Evolutionary conservation across 2,113 vertebrate genomes (phyloP).

Genomic region (Atrichornis clamosus): DNA sequence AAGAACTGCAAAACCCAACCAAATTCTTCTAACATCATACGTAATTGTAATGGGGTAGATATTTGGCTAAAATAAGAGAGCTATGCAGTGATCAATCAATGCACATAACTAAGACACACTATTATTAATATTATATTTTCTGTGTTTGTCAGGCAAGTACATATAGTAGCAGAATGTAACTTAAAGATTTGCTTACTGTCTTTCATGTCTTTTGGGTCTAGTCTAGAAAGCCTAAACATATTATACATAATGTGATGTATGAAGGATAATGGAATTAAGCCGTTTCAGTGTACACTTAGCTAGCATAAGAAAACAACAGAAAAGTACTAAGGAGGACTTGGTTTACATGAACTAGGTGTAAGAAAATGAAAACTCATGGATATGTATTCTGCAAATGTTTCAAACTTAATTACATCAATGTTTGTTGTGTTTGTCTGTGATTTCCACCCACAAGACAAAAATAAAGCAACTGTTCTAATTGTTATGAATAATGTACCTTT

Average conservation of each 20-base stretch:
- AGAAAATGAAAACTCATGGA: background rate
- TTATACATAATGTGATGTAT: background rate
- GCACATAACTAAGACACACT: background rate
- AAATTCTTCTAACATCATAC: background rate
- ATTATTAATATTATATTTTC: background rate
- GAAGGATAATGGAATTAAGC: background rate
- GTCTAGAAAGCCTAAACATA: background rate
- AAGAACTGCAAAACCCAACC: background rate
- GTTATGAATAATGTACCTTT: background rate
- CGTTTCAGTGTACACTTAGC: background rate
- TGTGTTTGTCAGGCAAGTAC: background rate
- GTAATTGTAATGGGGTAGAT: background rate
- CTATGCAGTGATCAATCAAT: background rate
- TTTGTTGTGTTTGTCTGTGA: background rate
- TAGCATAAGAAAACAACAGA: background rate
- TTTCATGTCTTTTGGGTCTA: background rate
- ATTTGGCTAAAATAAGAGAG: background rate
- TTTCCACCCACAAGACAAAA: background rate
- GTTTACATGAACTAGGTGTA: background rate
- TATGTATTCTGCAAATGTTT: background rate
- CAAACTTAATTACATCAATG: background rate
- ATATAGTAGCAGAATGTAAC: background rate
- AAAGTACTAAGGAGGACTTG: background rate
- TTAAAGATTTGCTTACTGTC: background rate
- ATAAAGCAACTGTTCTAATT: background rate